Conservation (phyloP, 2,888 invertebrate species). For the Conus canariensis region DNA sequence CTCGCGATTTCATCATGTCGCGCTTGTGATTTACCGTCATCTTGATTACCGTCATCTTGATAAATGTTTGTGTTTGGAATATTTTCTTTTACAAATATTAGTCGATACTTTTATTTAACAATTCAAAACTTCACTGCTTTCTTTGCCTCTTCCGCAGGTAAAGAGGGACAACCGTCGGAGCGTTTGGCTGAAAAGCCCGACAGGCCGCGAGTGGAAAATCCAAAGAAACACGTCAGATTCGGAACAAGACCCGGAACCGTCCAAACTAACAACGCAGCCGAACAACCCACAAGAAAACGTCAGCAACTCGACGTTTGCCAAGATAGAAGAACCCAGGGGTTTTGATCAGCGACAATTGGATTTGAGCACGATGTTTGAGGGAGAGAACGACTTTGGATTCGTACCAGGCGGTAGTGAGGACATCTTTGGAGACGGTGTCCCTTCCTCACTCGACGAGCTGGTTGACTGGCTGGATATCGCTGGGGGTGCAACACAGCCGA, state of each 20-base stretch:
- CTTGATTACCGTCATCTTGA: too few relatives aligned
- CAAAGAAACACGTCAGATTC: slow-evolving; percentile 24
- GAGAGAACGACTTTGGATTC: slow-evolving; percentile 39
- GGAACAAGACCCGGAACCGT: background rate
- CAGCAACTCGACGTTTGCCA: slow-evolving; percentile 21
- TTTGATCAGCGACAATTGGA: slow-evolving; percentile 52
- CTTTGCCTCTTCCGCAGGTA: background rate
- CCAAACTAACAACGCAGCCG: slow-evolving; percentile 22
- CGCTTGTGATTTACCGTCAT: too few relatives aligned
- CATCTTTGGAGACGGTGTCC: slow-evolving; percentile 47
- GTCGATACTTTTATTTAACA: too few relatives aligned
- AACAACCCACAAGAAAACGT: background rate
- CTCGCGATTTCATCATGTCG: too few relatives aligned
- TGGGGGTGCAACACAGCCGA: slow-evolving; percentile 38
- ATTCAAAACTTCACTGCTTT: too few relatives aligned
- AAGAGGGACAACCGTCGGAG: slow-evolving; percentile 43
- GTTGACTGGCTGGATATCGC: slow-evolving; percentile 68
- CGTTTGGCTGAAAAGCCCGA: slow-evolving; percentile 36
- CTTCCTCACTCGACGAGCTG: slow-evolving; percentile 69
- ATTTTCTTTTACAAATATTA: too few relatives aligned
- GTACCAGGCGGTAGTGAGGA: slow-evolving; percentile 33
- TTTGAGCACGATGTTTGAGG: slow-evolving; percentile 38
- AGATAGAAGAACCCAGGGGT: slow-evolving; percentile 51
- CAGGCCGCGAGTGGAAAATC: slow-evolving; percentile 36
- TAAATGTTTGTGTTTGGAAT: too few relatives aligned